Percentiles rank a stretch among this genome's conserved stretches.
Evolutionary conservation across 2,888 invertebrate genomes (phyloP).

Genomic region (Rhingia campestris): DNA sequence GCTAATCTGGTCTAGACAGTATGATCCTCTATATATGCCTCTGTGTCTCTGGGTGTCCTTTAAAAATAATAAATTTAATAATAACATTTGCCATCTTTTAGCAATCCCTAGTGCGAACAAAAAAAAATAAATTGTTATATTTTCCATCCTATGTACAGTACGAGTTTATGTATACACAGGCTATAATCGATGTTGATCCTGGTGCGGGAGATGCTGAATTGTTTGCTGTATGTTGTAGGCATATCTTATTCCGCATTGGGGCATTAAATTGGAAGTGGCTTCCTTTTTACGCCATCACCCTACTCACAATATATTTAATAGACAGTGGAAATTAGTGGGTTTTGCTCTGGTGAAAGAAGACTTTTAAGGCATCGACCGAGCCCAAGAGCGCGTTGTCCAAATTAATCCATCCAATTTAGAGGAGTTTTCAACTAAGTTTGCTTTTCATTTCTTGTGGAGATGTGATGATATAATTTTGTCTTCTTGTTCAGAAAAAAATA

Average conservation of each 20-base stretch:
- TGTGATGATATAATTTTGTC: background rate
- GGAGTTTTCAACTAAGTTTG: constrained; percentile 36
- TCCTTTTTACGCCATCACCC: constrained; percentile 49
- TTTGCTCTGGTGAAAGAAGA: background rate
- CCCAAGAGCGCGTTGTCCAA: constrained; percentile 32
- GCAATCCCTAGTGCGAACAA: constrained; percentile 17
- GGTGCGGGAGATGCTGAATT: background rate
- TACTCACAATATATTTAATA: constrained; percentile 52
- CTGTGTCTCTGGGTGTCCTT: constrained; percentile 24
- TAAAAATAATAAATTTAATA: constrained; percentile 60
- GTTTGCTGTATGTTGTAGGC: background rate
- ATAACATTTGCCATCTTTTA: constrained; percentile 48
- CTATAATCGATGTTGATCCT: no score
- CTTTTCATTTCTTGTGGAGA: constrained; percentile 20
- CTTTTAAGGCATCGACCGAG: constrained; percentile 8
- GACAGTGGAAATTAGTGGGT: constrained; percentile 38
- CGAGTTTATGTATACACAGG: background rate
- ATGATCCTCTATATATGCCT: background rate
- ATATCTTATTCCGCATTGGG: constrained; percentile 24
- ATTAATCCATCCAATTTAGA: constrained; percentile 40
- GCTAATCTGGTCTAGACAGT: constrained; percentile 39
- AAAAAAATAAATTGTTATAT: constrained; percentile 17
- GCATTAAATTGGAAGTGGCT: constrained; percentile 62
- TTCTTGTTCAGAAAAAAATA: background rate
- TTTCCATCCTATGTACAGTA: background rate